Percentiles rank a stretch among this genome's conserved stretches.
Conservation (phyloP, 1,140 invertebrate species). For the Pteromalus puparum region DNA sequence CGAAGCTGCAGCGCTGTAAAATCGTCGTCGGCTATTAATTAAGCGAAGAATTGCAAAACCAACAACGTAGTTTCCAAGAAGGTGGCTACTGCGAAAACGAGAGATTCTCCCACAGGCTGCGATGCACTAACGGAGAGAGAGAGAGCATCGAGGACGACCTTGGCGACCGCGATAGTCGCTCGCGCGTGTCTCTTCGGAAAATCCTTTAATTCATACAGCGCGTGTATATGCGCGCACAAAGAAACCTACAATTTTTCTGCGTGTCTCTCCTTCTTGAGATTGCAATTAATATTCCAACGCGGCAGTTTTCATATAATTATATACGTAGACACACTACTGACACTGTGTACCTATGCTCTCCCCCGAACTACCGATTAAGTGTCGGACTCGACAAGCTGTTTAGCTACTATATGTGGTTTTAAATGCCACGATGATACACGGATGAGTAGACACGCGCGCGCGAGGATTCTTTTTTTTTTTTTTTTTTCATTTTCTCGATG, state of each 20-base stretch:
- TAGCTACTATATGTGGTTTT: too few species aligned
- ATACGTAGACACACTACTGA: too few species aligned
- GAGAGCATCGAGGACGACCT: background rate
- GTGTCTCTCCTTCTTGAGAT: background rate
- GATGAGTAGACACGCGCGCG: too few species aligned
- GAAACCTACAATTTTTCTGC: constrained; percentile 27
- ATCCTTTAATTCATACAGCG: constrained; percentile 43
- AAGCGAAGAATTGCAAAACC: background rate
- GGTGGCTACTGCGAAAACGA: background rate
- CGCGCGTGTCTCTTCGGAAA: constrained; percentile 31
- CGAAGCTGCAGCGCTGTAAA: too few species aligned
- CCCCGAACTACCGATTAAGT: too few species aligned
- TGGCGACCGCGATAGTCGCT: constrained; percentile 39
- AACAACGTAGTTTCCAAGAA: background rate
- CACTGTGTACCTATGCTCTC: too few species aligned
- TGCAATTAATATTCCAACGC: constrained; percentile 10
- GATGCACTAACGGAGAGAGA: too few species aligned
- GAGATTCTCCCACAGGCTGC: background rate
- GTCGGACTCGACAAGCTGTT: too few species aligned
- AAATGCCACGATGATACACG: too few species aligned
- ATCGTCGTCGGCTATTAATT: background rate
- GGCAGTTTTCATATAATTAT: background rate
- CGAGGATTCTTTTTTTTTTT: too few species aligned
- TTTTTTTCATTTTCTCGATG: too few species aligned
- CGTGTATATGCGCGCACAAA: constrained; percentile 9